Base-by-base conservation (phyloP, 2,797 vertebrate genomes). In the Phalloptychus januarius region DNA sequence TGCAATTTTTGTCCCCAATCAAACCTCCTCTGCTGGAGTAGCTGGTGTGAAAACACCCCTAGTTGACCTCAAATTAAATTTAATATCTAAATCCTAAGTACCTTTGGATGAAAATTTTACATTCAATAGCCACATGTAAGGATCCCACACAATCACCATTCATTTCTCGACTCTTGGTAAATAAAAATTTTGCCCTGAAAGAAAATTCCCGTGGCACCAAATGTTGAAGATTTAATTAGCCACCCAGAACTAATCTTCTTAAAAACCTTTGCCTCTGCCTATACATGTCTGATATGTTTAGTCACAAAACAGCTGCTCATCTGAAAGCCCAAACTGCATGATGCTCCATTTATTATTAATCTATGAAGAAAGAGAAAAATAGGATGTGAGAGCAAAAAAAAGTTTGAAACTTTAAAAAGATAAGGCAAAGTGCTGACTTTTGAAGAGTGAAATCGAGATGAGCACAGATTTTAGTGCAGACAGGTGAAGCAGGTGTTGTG, bases 321-420 rank as follows among this genome's bases (percentile, higher is more conserved):
- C 83, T 89, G 85, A 94, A 94, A 92, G 79, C 86, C 85, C 81
- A 89, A 90, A 87, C 85, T 88, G 85, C 84, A 87, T 77, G 87
- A 91, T 87, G 86, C 81, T 33, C 83, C 85, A 93, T 94, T 92
- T 91, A 94, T 94, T 89, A 94, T 94, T 94, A 83, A 93, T 91
- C 81, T 82, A 69, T 80, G 70, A 78, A 72, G 76, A 74, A 58
- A 45, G 45, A 25, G 65, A 74, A 79, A 87, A 81, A 77, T 54
- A 63, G 83, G 81, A 84, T 82, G 85, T 89, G 83, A 83, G 87
- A 89, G 84, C 71, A 84, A 79, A 89, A 91, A 52, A 87, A 86
- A 7, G 58, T 86, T 87, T 85, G 58, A 84, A 91, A 90, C 82
- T 89, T 92, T 90, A 40, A 79, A 87, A 42, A 83, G 83, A 89